Conservation (phyloP, 1,140 invertebrate species). For the Himalopsyche phryganea region DNA sequence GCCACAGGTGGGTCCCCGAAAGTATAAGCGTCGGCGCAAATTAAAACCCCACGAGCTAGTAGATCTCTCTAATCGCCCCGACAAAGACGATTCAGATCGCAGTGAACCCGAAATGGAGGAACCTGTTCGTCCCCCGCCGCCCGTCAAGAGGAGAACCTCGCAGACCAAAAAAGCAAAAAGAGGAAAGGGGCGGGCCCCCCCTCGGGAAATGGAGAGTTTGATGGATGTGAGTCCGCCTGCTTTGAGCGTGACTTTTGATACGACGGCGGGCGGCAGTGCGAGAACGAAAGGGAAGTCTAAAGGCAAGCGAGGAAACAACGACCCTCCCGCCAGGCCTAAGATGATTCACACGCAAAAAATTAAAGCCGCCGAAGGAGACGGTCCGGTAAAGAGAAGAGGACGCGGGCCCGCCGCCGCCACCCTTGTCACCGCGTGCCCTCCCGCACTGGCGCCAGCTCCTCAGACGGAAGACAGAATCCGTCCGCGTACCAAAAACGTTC, state of each 20-base stretch:
- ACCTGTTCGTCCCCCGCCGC: constrained; percentile 47
- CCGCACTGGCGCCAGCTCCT: background rate
- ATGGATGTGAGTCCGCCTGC: constrained; percentile 39
- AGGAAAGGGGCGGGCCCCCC: constrained; percentile 24
- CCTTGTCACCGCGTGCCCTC: constrained; percentile 16
- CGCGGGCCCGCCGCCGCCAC: constrained; percentile 39
- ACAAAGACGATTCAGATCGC: constrained; percentile 40
- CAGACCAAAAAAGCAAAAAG: constrained; percentile 22
- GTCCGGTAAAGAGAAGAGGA: constrained; percentile 47
- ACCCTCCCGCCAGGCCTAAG: constrained; percentile 56
- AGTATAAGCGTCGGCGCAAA: constrained; percentile 75
- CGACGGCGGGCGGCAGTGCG: constrained; percentile 45
- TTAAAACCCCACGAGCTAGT: constrained; percentile 61
- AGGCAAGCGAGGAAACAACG: constrained; percentile 27
- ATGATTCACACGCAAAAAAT: constrained; percentile 73
- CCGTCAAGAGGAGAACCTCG: constrained; percentile 37
- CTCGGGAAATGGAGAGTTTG: constrained; percentile 31
- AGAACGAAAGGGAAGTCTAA: constrained; percentile 48
- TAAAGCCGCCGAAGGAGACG: constrained; percentile 52
- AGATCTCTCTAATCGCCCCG: constrained; percentile 36
- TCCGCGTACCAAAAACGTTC: constrained; percentile 62
- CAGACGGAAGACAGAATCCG: constrained; percentile 50
- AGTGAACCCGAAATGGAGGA: constrained; percentile 43
- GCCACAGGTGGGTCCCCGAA: constrained; percentile 68
- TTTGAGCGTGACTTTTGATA: constrained; percentile 41